A percentile compares a stretch with the other conserved stretches of the same genome.
These are phyloP conservation scores for Drosophila putrida DNA, from an alignment of 2,888 invertebrate species.

Conservation along the genomic window DNA sequence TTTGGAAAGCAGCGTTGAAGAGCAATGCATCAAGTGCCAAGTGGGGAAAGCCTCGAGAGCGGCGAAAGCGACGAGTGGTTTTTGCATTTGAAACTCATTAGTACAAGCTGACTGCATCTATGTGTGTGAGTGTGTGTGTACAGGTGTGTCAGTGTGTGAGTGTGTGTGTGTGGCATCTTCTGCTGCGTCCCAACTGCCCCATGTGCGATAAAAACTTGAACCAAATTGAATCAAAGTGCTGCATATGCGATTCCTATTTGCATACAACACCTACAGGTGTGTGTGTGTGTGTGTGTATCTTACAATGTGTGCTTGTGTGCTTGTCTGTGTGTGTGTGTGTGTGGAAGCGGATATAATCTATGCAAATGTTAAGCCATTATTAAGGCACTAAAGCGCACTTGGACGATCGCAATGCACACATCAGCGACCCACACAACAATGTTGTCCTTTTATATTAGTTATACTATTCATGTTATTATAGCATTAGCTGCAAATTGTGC, in stretches of 20 bases:
- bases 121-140: slow-evolving; percentile 6
- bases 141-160: slow-evolving; percentile 11
- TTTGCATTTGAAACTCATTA: slow-evolving; percentile 77
- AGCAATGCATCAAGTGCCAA: slow-evolving; percentile 74
- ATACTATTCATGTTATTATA: background rate
- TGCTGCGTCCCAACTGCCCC: slow-evolving; percentile 29
- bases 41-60: slow-evolving; percentile 48
- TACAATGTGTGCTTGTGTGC: background rate
- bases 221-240: slow-evolving; percentile 70
- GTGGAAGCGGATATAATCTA: slow-evolving; percentile 41
- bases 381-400: slow-evolving; percentile 67
- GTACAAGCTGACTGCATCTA: slow-evolving; percentile 40
- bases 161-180: slow-evolving; percentile 25
- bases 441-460: slow-evolving; percentile 30
- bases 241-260: slow-evolving; percentile 53
- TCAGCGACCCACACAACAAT: slow-evolving; percentile 24
- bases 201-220: slow-evolving; percentile 57
- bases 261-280: slow-evolving; percentile 29
- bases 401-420: slow-evolving; percentile 40
- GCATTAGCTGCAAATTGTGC: slow-evolving; percentile 6
- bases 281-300: background rate
- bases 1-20: slow-evolving; percentile 58
- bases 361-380: slow-evolving; percentile 71
- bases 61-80: slow-evolving; percentile 53
- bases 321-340: slow-evolving; percentile 13